Evolutionary conservation across 1,140 invertebrate species (phyloP).

Genomic region (Sarcophaga bullata): DNA sequence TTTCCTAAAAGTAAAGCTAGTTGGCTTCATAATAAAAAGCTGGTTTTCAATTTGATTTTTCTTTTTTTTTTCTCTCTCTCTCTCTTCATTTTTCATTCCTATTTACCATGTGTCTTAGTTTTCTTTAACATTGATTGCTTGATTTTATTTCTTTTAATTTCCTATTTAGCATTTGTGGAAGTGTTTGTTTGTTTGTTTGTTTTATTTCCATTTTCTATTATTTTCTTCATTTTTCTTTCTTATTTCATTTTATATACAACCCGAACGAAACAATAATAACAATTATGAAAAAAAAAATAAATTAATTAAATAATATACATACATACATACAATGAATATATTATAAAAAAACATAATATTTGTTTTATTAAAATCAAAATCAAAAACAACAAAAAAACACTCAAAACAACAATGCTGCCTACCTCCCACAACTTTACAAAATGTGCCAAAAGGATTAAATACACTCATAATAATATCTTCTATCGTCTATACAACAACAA

Average conservation of each 20-base stretch:
- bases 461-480: neutral
- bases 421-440: neutral
- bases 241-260: conserved; percentile 5
- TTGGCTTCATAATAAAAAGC: too few relatives aligned
- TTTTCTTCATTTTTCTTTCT: neutral
- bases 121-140: neutral
- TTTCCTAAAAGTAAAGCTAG: neutral
- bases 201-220: neutral
- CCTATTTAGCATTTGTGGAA: conserved; percentile 7
- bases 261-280: neutral
- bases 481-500: neutral
- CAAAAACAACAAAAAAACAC: too few relatives aligned
- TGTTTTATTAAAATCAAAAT: neutral
- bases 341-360: neutral
- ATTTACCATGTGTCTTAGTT: neutral
- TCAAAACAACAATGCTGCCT: neutral
- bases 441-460: conserved; percentile 32
- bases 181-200: neutral
- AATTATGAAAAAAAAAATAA: neutral
- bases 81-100: too few relatives aligned
- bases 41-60: too few relatives aligned
- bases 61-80: too few relatives aligned
- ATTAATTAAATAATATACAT: neutral
- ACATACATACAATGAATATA: neutral
- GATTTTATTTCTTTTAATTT: neutral